phyloP scores from a whole-genome alignment of 2,888 invertebrate species.

The Lithodes maja region DNA sequence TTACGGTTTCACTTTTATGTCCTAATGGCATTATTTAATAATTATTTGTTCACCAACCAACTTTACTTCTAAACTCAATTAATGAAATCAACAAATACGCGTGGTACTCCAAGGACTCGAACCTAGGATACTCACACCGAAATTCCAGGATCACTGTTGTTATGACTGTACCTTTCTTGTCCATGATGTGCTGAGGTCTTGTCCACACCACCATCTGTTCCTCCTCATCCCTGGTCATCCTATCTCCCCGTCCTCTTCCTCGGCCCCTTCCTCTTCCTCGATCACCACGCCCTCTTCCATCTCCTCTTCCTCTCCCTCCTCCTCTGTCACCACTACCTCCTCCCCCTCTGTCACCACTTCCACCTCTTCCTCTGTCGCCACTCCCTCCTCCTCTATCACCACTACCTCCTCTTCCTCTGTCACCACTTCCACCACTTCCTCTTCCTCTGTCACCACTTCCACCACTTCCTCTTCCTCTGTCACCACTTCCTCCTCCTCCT shows the following conservation, averaged over 20 bases:
- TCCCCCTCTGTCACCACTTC: not conserved
- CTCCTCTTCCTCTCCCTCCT: not conserved
- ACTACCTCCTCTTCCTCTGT: too few species aligned
- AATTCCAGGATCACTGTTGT: not conserved
- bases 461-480: too few species aligned
- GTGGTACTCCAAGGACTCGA: too few species aligned
- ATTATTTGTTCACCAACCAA: not conserved
- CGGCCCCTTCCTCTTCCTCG: slow-evolving; percentile 7
- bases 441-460: too few species aligned
- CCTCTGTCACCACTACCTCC: slow-evolving; percentile 3
- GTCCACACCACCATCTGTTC: slow-evolving; percentile 49
- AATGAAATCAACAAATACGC: too few species aligned
- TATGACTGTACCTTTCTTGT: slow-evolving; percentile 39
- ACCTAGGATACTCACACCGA: not conserved
- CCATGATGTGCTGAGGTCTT: slow-evolving; percentile 23
- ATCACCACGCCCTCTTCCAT: slow-evolving; percentile 15
- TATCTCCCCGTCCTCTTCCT: not conserved
- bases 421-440: too few species aligned
- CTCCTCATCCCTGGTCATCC: not conserved
- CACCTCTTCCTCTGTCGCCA: not conserved
- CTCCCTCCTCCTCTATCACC: too few species aligned
- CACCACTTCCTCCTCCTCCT: too few species aligned
- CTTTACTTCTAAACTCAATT: not conserved
- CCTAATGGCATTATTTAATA: not conserved
- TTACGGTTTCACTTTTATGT: not conserved